Evolutionary conservation across 2,797 vertebrate species (phyloP).

Genomic region (Hozukius guyotensis): DNA sequence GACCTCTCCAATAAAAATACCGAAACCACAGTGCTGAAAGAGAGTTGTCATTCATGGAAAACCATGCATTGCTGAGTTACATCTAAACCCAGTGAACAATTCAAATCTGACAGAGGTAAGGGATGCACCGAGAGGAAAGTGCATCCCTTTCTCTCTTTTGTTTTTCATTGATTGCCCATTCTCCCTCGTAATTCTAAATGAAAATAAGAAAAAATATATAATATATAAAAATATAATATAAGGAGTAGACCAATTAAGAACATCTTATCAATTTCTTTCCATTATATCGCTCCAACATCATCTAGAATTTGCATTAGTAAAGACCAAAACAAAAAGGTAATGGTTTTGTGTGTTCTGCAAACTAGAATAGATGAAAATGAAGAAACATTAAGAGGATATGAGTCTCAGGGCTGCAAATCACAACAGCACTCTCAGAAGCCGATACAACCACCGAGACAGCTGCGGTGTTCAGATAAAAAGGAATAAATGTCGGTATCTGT

Average conservation of each 20-base stretch:
- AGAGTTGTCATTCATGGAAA: slow-evolving; percentile 15
- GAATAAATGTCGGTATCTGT: slow-evolving; percentile 45
- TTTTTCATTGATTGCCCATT: not conserved
- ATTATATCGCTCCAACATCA: not conserved
- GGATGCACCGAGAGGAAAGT: not conserved
- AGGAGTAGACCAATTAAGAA: not conserved
- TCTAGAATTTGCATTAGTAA: not conserved
- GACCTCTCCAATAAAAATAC: slow-evolving; percentile 6
- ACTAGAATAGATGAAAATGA: slow-evolving; percentile 7
- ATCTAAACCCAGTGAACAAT: slow-evolving; percentile 5
- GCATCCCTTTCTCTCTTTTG: not conserved
- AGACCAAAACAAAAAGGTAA: not conserved
- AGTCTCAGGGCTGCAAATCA: slow-evolving; percentile 16
- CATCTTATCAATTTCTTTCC: not conserved
- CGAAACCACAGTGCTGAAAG: not conserved
- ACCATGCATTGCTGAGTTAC: not conserved
- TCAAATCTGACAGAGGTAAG: not conserved
- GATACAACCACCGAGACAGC: slow-evolving; percentile 21
- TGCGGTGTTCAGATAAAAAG: slow-evolving; percentile 47
- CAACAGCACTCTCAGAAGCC: slow-evolving; percentile 10
- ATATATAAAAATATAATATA: not conserved
- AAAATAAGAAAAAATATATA: not conserved
- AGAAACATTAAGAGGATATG: slow-evolving; percentile 10
- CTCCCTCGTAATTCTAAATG: not conserved
- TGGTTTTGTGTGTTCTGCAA: not conserved